These are phyloP conservation scores for Aporophyla lueneburgensis DNA, from an alignment of 2,888 invertebrate species.

Conservation along the genomic window DNA sequence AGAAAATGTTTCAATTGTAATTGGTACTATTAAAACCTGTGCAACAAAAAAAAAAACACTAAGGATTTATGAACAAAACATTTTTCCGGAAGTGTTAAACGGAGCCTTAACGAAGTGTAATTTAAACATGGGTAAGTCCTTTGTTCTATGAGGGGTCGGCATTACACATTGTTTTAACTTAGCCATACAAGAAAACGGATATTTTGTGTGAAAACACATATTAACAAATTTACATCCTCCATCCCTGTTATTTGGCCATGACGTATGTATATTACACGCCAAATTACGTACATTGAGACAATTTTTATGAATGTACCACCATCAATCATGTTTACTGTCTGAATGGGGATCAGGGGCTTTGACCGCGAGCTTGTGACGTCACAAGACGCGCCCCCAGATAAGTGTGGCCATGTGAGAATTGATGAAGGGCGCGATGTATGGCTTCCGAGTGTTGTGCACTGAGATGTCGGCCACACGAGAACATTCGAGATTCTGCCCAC, in stretches of 20 bases:
- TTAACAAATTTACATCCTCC: not conserved
- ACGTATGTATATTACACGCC: slow-evolving; percentile 2
- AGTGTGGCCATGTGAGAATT: slow-evolving; percentile 32
- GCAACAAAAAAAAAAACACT: not conserved
- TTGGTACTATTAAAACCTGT: not conserved
- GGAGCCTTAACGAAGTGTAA: slow-evolving; percentile 17
- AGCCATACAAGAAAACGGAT: not conserved
- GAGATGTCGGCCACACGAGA: slow-evolving; percentile 39
- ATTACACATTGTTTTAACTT: slow-evolving; percentile 21
- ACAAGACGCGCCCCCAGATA: slow-evolving; percentile 64
- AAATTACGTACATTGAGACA: slow-evolving; percentile 29
- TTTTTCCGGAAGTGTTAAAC: not conserved
- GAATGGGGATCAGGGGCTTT: slow-evolving; percentile 50
- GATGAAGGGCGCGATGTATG: slow-evolving; percentile 64
- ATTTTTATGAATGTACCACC: slow-evolving; percentile 33
- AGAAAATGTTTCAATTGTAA: too few relatives aligned
- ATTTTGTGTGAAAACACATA: not conserved
- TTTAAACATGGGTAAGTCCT: slow-evolving; percentile 21
- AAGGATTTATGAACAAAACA: not conserved
- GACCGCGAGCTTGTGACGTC: slow-evolving; percentile 63
- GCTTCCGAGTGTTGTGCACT: slow-evolving; percentile 65
- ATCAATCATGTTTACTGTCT: slow-evolving; percentile 33
- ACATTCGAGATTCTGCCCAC: slow-evolving; percentile 33
- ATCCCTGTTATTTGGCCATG: slow-evolving; percentile 9
- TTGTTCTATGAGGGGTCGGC: slow-evolving; percentile 30